A percentile compares a stretch with the other conserved stretches of the same genome.
Evolutionary conservation across 2,797 vertebrate genomes (phyloP).

Genomic region (Myotis vivesi): DNA sequence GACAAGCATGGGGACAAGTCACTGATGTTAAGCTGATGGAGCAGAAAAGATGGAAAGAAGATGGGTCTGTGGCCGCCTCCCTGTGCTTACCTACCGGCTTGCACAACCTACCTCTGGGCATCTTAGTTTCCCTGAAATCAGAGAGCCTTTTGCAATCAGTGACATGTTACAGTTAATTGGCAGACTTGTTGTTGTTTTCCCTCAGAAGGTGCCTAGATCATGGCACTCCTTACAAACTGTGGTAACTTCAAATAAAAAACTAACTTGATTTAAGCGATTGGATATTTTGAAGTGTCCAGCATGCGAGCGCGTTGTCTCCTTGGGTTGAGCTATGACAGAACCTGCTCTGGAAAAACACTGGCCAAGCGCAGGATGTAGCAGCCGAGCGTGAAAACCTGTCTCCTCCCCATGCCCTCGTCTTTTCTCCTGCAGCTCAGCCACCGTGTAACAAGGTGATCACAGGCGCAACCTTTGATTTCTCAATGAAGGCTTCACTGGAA

Average conservation of each 20-base stretch:
- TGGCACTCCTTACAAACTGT: not conserved
- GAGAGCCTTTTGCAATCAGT: not conserved
- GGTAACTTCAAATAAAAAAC: not conserved
- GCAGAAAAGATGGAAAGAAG: not conserved
- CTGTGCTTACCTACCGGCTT: not conserved
- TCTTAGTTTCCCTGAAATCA: not conserved
- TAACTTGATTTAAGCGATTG: not conserved
- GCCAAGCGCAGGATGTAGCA: not conserved
- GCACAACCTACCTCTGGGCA: not conserved
- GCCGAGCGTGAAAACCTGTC: accelerated
- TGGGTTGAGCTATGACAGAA: not conserved
- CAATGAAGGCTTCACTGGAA: constrained; percentile 47
- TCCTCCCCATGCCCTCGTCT: accelerated
- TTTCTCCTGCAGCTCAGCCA: not conserved
- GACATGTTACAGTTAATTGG: not conserved
- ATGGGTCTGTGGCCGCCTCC: accelerated
- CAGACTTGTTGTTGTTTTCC: not conserved
- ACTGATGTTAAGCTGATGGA: accelerated
- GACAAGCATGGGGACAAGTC: not conserved
- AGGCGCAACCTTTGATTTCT: not conserved
- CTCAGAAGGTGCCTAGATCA: not conserved
- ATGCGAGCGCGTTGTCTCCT: accelerated
- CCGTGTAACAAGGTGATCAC: not conserved
- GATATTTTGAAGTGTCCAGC: not conserved
- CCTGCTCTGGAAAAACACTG: accelerated